phyloP scores from a whole-genome alignment of 2,797 vertebrate species.

The Scarus forsteni region DNA sequence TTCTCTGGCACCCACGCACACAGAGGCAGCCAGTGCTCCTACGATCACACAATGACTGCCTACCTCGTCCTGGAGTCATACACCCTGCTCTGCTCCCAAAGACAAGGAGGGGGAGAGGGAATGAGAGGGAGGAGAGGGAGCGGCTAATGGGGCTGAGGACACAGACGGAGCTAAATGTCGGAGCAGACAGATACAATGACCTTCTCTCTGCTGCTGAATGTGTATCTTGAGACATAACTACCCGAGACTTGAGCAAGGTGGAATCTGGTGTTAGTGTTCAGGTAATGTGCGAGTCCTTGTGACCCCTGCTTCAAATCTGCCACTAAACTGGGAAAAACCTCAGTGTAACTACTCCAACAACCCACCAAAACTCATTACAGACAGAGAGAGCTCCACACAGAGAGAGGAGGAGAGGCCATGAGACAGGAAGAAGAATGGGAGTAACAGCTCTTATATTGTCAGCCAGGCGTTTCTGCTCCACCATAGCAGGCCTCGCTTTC shows the following conservation, averaged over 20 bases:
- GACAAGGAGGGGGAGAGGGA: conserved; percentile 51
- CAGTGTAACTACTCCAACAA: conserved; percentile 40
- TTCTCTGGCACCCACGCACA: conserved; percentile 81
- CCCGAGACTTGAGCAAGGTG: conserved; percentile 35
- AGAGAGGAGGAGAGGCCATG: conserved; percentile 41
- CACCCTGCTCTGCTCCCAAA: conserved; percentile 71
- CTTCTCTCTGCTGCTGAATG: conserved; percentile 58
- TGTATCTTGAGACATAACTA: conserved; percentile 48
- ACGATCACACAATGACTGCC: conserved; percentile 69
- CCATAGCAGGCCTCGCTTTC: conserved; percentile 71
- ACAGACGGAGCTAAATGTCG: conserved; percentile 58
- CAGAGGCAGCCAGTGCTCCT: conserved; percentile 70
- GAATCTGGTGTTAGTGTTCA: conserved; percentile 51
- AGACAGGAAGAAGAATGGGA: conserved; percentile 57
- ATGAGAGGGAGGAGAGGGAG: conserved; percentile 13
- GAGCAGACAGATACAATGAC: conserved; percentile 66
- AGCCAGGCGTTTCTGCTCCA: conserved; percentile 59
- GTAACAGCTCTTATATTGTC: conserved; percentile 51
- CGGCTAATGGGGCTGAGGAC: conserved; percentile 67
- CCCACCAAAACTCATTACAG: conserved; percentile 54
- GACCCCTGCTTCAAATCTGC: conserved; percentile 55
- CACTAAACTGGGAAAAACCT: conserved; percentile 40
- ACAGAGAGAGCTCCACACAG: conserved; percentile 36
- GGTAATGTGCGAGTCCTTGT: conserved; percentile 53
- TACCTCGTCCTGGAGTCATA: conserved; percentile 78